A percentile compares a stretch with the other conserved stretches of the same genome.
phyloP scores from a whole-genome alignment of 2,797 vertebrate genomes.

The Sebastes jordani region DNA sequence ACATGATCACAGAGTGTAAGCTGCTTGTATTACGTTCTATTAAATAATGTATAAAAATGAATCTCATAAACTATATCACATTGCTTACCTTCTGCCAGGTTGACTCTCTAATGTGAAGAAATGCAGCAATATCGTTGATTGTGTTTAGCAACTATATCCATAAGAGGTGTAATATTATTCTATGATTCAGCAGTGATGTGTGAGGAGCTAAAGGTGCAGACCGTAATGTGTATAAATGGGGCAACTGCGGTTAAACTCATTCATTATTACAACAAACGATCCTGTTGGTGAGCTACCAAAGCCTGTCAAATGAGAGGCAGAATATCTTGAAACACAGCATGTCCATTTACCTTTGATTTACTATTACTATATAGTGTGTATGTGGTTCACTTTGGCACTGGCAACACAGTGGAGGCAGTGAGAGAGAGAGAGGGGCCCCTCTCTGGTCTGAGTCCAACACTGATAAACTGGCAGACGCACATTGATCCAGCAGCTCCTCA shows the following conservation, averaged over 20 bases:
- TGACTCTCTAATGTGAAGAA: neutral
- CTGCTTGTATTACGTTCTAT: neutral
- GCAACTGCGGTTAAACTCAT: neutral
- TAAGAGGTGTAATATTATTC: neutral
- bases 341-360: constrained; percentile 15
- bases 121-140: neutral
- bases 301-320: neutral
- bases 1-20: neutral
- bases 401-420: constrained; percentile 18
- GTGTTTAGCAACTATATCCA: neutral
- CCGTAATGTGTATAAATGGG: neutral
- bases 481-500: constrained; percentile 35
- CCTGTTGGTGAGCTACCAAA: neutral
- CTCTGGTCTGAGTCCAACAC: constrained; percentile 51
- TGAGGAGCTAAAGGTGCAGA: neutral
- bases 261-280: neutral
- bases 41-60: constrained; percentile 6
- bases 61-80: neutral
- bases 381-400: constrained; percentile 18
- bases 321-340: neutral
- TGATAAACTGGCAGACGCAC: constrained; percentile 62
- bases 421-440: constrained; percentile 21
- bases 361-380: neutral
- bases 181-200: neutral
- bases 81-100: neutral